phyloP scores from a whole-genome alignment of 2,113 vertebrate genomes.

The Pitta sordida region DNA sequence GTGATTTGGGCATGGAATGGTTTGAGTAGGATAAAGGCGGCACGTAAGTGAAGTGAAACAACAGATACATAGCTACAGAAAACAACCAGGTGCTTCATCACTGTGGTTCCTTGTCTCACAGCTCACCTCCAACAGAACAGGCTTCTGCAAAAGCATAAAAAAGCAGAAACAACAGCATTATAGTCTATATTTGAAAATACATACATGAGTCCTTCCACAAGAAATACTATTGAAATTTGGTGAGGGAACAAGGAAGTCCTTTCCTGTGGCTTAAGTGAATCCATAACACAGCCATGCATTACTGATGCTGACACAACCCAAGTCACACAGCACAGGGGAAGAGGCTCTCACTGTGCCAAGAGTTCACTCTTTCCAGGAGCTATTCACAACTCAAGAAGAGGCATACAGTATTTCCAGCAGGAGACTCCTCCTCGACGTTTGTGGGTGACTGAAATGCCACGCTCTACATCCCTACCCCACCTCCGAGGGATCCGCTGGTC shows the following conservation, averaged over 20 bases:
- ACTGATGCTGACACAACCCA: background rate
- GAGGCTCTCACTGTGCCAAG: rapidly evolving
- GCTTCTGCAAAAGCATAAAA: background rate
- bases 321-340: background rate
- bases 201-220: rapidly evolving
- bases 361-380: background rate
- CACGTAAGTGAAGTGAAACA: background rate
- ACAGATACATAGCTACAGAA: background rate
- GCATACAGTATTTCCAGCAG: background rate
- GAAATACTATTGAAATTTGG: background rate
- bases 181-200: background rate
- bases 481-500: rapidly evolving
- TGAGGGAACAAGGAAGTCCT: background rate
- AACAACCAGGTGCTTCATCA: background rate
- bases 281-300: background rate
- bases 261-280: background rate
- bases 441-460: rapidly evolving
- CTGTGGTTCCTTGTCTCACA: background rate
- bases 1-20: background rate
- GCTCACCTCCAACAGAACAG: background rate
- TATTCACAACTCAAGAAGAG: background rate
- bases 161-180: background rate
- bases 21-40: background rate
- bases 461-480: background rate
- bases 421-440: rapidly evolving